Base-by-base conservation (phyloP, 2,113 vertebrate genomes). In the Macaca mulatta region DNA sequence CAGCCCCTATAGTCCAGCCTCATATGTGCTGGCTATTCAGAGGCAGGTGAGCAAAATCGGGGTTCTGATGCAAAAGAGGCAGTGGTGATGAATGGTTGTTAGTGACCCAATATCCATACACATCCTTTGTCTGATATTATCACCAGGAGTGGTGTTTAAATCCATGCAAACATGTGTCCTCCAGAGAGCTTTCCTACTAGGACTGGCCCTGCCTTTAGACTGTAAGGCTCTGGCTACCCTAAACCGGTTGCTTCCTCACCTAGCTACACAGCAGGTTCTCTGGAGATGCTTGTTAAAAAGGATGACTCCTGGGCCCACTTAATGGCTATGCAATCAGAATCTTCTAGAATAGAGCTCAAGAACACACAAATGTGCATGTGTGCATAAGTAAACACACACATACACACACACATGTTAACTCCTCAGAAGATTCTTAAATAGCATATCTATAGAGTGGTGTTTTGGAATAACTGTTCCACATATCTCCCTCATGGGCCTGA, bases 261-360 rank as follows among this genome's bases (percentile, higher is more conserved):
- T 85, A 20, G 70, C n/a, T 78, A 45, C 3, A 13, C 4, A 2
- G 57, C 61, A 89, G 23, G 87, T 79, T 91, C 18, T 83, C 35
- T 61, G 69, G 90, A 90, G 25, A 35, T 83, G 8, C 55, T 95
- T 87, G 16, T 75, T 85, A 93, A 88, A 82, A 83, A 86, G 69
- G 91, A 70, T 86, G 61, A 87, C 69, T 64, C 35, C 70, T 90
- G 27, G 59, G 12, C 50, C 35, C 69, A 64, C 23, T 22, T 70
- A 72, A 83, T 80, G 40, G 8, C 64, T 82, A 69, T 74, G 55
- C 74, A 82, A 70, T 59, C 79, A 79, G 45, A 81, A 55, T 43
- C 6, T 69, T 64, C 96, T 90, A 74, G 43, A 94, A 70, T 25
- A 77, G 14, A 67, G 9, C 22, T 57, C 50, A 67, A 79, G 67